A percentile compares a stretch with the other conserved stretches of the same genome.
These are phyloP conservation scores for Drosophila jambulina DNA, from an alignment of 1,140 invertebrate species.

Conservation along the genomic window DNA sequence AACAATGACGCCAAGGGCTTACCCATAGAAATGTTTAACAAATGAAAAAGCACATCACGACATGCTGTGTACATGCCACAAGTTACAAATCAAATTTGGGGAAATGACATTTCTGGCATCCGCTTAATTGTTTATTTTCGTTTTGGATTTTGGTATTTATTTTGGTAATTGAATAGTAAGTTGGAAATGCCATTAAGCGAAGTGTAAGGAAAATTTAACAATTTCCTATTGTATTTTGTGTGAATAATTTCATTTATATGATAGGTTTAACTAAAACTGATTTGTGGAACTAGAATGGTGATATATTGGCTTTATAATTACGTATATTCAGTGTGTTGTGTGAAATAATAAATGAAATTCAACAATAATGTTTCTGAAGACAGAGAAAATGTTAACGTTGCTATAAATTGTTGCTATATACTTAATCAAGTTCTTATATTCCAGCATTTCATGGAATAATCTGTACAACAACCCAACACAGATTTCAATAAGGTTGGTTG, in stretches of 20 bases:
- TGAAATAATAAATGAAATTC: too few relatives aligned
- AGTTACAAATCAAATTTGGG: conserved; percentile 28
- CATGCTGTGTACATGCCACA: conserved; percentile 16
- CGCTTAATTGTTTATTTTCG: conserved; percentile 55
- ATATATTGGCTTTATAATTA: not conserved
- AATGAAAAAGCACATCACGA: conserved; percentile 20
- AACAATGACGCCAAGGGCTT: conserved; percentile 50
- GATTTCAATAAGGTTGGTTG: not conserved
- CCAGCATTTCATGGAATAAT: not conserved
- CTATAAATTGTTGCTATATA: too few relatives aligned
- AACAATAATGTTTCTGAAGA: too few relatives aligned
- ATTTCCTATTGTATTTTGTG: not conserved
- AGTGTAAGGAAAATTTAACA: not conserved
- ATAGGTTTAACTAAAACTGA: not conserved
- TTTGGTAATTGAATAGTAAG: conserved; percentile 7
- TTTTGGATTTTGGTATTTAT: conserved; percentile 3
- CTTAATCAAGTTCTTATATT: not conserved
- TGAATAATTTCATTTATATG: not conserved
- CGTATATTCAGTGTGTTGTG: too few relatives aligned
- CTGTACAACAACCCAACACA: not conserved
- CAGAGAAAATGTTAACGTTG: too few relatives aligned
- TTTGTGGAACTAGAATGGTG: not conserved
- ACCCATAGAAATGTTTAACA: conserved; percentile 35
- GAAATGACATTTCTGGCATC: conserved; percentile 25
- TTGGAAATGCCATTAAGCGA: not conserved